Base-by-base conservation (phyloP, 2,113 vertebrate species). In the Phocoena phocoena region DNA sequence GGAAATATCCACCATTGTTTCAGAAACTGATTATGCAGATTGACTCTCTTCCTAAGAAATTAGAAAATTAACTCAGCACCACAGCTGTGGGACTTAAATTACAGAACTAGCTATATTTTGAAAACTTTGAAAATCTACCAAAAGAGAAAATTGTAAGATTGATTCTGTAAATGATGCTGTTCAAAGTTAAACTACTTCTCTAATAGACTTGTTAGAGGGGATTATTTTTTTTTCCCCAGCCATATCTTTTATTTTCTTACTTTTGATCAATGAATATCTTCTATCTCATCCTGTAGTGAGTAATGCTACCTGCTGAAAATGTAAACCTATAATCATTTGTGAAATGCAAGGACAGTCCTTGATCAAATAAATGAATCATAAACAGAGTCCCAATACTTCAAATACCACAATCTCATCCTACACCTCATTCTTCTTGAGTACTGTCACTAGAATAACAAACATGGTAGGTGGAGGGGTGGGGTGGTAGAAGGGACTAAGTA, bases 121-220 rank as follows among this genome's bases (percentile, higher is more conserved):
- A 96, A 99, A 99, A 98, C 97, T 98, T 98, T 97, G 98, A 98
- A 98, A 98, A 98, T 98, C 97, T 98, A 96, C 98, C 98, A 98
- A 98, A 98, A 95, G 71, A 98, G 97, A 98, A 98, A 98, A 99
- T 99, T 97, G 98, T 95, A 98, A n/a, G 93, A 98, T 94, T 98
- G 97, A 98, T 97, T 98, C 93, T 96, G 31, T 68, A 95, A 97
- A 98, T 95, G 68, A 88, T 90, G 76, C 8, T 94, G 26, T 93
- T 95, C 71, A 81, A 97, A 98, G 53, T 95, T 84, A 98, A 99
- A 96, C n/a, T 96, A 95, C 92, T 96, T 97, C 53, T 93, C 94
- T 97, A 96, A 98, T 97, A 79, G 90, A 95, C 96, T 98, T 98
- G 93, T 96, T 76, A 65, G 74, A 68, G 25, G 70, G 1, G 9